Evolutionary conservation across 2,888 invertebrate genomes (phyloP).

Genomic region (Spodoptera exigua): DNA sequence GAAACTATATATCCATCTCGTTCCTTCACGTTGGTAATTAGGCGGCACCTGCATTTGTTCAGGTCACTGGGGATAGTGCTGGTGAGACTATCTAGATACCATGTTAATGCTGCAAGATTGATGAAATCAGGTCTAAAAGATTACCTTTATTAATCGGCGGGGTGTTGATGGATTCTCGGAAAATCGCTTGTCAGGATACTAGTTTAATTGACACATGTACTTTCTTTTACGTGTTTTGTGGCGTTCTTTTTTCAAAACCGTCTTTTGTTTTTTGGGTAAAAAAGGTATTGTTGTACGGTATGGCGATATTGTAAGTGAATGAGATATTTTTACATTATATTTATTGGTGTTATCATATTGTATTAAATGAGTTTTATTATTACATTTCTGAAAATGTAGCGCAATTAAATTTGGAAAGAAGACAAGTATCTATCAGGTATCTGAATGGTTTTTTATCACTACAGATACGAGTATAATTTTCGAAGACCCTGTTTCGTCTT

Average conservation of each 20-base stretch:
- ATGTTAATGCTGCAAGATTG: constrained; percentile 84
- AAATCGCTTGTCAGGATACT: constrained; percentile 35
- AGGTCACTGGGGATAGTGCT: constrained; percentile 78
- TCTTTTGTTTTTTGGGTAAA: too few relatives aligned
- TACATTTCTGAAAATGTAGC: too few relatives aligned
- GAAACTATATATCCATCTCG: constrained; percentile 59
- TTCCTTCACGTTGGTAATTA: constrained; percentile 77
- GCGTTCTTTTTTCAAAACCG: constrained; percentile 27
- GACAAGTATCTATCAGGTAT: too few relatives aligned
- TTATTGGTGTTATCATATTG: too few relatives aligned
- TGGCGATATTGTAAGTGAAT: too few relatives aligned
- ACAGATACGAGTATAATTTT: too few relatives aligned
- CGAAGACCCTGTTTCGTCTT: too few relatives aligned
- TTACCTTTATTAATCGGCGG: constrained; percentile 57
- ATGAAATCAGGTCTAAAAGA: constrained; percentile 68
- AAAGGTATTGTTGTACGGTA: too few relatives aligned
- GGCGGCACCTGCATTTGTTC: constrained; percentile 85
- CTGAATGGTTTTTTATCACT: too few relatives aligned
- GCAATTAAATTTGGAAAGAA: too few relatives aligned
- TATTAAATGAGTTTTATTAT: too few relatives aligned
- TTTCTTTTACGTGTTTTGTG: constrained; percentile 26
- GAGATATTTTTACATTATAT: too few relatives aligned
- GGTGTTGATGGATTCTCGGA: constrained; percentile 54
- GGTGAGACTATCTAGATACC: constrained; percentile 81
- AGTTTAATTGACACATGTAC: constrained; percentile 50